phyloP scores from a whole-genome alignment of 1,140 invertebrate genomes.

The Pectinophora gossypiella region DNA sequence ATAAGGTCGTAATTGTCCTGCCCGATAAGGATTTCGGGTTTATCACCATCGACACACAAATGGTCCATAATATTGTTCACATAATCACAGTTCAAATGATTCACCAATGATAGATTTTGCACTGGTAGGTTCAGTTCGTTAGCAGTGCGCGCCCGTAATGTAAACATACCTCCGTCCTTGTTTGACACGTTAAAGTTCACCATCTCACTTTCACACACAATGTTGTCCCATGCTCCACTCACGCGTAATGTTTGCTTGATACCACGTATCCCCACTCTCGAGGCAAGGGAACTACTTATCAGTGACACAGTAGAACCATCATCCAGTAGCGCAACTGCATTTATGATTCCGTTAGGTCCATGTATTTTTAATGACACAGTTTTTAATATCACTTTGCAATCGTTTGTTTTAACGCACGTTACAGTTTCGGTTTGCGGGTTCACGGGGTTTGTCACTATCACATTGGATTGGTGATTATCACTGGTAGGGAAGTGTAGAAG shows the following conservation, averaged over 20 bases:
- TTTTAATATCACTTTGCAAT: background rate
- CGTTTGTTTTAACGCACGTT: background rate
- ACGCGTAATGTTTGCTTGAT: background rate
- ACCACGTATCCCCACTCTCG: background rate
- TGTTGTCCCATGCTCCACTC: background rate
- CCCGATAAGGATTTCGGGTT: background rate
- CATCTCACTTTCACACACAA: background rate
- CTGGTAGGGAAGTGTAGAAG: conserved; percentile 7
- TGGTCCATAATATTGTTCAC: background rate
- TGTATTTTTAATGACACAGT: background rate
- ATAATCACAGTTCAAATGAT: background rate
- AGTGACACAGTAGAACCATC: background rate
- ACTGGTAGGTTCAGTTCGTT: background rate
- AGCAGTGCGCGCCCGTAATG: background rate
- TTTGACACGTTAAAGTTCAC: background rate
- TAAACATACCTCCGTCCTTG: background rate
- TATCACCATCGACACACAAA: background rate
- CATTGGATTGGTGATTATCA: background rate
- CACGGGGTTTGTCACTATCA: background rate
- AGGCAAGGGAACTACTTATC: background rate
- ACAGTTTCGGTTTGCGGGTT: background rate
- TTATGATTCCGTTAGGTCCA: background rate
- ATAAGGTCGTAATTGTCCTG: background rate
- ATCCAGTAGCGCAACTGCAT: background rate
- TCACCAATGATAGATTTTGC: background rate